Evolutionary conservation across 2,888 invertebrate genomes (phyloP).

Genomic region (Hylaea fasciaria): DNA sequence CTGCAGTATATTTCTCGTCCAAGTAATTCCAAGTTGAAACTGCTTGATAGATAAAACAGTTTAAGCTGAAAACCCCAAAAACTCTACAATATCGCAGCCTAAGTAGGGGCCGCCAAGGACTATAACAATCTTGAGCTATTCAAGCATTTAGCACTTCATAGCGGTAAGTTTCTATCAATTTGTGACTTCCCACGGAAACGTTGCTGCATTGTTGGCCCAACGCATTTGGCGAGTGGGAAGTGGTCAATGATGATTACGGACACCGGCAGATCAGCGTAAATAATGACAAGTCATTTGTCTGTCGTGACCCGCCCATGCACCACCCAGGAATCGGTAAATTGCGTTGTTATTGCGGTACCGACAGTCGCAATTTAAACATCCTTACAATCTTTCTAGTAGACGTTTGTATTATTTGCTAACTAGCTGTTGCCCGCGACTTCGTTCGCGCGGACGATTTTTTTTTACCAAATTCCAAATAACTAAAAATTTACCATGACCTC

Average conservation of each 20-base stretch:
- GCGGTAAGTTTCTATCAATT: slow-evolving; percentile 50
- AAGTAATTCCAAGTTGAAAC: too few relatives aligned
- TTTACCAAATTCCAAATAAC: too few relatives aligned
- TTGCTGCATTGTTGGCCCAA: slow-evolving; percentile 57
- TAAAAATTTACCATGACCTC: too few relatives aligned
- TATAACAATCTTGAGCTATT: slow-evolving; percentile 9
- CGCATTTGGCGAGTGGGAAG: slow-evolving; percentile 64
- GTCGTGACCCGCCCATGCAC: slow-evolving; percentile 37
- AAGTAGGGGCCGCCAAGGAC: slow-evolving; percentile 1
- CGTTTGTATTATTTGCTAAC: slow-evolving; percentile 1
- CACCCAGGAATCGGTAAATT: slow-evolving; percentile 42
- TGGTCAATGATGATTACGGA: slow-evolving; percentile 67
- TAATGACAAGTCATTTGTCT: slow-evolving; percentile 68
- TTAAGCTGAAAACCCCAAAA: too few relatives aligned
- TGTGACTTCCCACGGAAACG: slow-evolving; percentile 71
- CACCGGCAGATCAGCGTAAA: slow-evolving; percentile 58
- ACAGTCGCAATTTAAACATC: slow-evolving; percentile 42
- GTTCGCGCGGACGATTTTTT: too few relatives aligned
- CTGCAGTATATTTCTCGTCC: too few relatives aligned
- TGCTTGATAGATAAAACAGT: too few relatives aligned
- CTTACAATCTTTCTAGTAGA: slow-evolving; percentile 24
- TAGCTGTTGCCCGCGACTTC: too few relatives aligned
- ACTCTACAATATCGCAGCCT: too few relatives aligned
- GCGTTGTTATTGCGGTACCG: slow-evolving; percentile 35
- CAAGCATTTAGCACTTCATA: slow-evolving; percentile 38